Percentiles rank a stretch among this genome's conserved stretches.
These are phyloP conservation scores for Metopia argyrocephala DNA, from an alignment of 2,888 invertebrate genomes.

Conservation along the genomic window DNA sequence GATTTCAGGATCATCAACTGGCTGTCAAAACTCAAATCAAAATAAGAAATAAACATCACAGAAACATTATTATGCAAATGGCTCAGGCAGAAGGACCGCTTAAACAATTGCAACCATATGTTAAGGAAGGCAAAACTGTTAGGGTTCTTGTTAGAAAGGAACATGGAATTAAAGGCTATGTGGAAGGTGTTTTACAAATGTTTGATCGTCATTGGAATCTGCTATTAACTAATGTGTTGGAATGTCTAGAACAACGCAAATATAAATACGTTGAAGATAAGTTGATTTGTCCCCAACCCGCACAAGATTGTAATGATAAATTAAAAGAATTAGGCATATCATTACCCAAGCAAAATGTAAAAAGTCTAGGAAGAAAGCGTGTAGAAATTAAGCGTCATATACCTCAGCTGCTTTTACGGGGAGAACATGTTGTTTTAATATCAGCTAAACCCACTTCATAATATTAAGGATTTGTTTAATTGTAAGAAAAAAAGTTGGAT, in stretches of 20 bases:
- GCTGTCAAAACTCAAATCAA: slow-evolving; percentile 62
- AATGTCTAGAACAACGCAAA: slow-evolving; percentile 86
- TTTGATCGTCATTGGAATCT: slow-evolving; percentile 98
- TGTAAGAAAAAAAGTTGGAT: no score
- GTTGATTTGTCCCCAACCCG: slow-evolving; percentile 66
- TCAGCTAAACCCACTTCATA: not conserved
- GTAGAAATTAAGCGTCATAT: slow-evolving; percentile 85
- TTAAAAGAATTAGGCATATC: slow-evolving; percentile 79
- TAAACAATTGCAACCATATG: slow-evolving; percentile 77
- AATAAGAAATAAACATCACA: slow-evolving; percentile 68
- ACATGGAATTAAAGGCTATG: slow-evolving; percentile 85
- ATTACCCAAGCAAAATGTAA: slow-evolving; percentile 81
- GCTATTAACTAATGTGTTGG: slow-evolving; percentile 89
- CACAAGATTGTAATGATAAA: slow-evolving; percentile 77
- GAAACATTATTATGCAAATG: slow-evolving; percentile 79
- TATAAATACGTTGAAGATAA: slow-evolving; percentile 74
- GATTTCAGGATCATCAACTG: slow-evolving; percentile 80
- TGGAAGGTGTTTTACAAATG: slow-evolving; percentile 88
- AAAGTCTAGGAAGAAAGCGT: slow-evolving; percentile 81
- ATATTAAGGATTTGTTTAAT: not conserved
- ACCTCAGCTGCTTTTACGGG: slow-evolving; percentile 85
- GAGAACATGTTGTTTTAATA: slow-evolving; percentile 86
- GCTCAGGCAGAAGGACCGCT: slow-evolving; percentile 82
- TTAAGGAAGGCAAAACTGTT: slow-evolving; percentile 59
- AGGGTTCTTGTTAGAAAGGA: slow-evolving; percentile 84